Percentiles rank a stretch among this genome's conserved stretches.
Conservation (phyloP, 2,113 vertebrate species). For the rat (Rattus norvegicus) region DNA sequence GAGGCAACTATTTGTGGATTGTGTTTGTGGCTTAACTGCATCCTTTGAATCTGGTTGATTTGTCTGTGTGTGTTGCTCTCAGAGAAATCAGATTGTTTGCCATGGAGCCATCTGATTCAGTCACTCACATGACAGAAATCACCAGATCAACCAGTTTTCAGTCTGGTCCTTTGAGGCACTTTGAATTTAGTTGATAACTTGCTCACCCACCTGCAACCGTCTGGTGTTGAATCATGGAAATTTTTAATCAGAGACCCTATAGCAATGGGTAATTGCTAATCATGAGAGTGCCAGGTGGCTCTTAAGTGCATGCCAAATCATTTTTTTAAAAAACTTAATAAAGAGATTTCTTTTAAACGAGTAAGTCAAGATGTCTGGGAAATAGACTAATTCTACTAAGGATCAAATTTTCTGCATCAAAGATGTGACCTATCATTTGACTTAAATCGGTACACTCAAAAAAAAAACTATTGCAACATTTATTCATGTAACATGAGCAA, state of each 20-base stretch:
- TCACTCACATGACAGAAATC: constrained; percentile 63
- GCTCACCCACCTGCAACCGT: constrained; percentile 64
- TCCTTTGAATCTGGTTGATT: constrained; percentile 66
- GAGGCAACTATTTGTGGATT: constrained; percentile 39
- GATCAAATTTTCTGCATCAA: constrained; percentile 18
- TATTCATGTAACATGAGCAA: constrained; percentile 35
- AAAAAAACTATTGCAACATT: constrained; percentile 24
- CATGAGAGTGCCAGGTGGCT: constrained; percentile 60
- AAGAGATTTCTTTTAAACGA: constrained; percentile 56
- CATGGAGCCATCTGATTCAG: constrained; percentile 59
- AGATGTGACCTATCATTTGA: constrained; percentile 56
- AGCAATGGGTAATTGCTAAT: constrained; percentile 70
- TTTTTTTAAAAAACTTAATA: constrained; percentile 64
- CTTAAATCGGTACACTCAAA: constrained; percentile 22
- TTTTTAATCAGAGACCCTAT: constrained; percentile 66
- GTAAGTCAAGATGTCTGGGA: constrained; percentile 41
- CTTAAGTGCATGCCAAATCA: constrained; percentile 51
- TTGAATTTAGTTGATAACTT: constrained; percentile 71
- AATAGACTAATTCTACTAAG: constrained; percentile 43
- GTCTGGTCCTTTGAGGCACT: constrained; percentile 59
- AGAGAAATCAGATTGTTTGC: constrained; percentile 65
- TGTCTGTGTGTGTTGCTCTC: constrained; percentile 52
- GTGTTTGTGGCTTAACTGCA: not conserved
- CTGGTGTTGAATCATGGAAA: constrained; percentile 67
- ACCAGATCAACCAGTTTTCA: constrained; percentile 65